A percentile compares a stretch with the other conserved stretches of the same genome.
These are phyloP conservation scores for Rhagium mordax DNA, from an alignment of 2,888 invertebrate genomes.

Conservation along the genomic window DNA sequence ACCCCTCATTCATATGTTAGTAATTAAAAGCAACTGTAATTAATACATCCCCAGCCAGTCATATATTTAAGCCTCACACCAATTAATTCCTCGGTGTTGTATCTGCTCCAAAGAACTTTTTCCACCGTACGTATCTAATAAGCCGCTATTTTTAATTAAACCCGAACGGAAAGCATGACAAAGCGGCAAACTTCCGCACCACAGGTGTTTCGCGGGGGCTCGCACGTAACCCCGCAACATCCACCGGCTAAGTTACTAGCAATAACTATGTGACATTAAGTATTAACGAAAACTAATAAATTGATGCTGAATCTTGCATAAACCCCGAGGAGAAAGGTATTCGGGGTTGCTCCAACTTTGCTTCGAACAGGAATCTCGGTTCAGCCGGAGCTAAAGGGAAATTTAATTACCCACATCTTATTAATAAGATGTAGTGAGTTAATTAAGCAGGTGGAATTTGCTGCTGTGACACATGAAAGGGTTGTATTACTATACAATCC, in stretches of 20 bases:
- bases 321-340: background rate
- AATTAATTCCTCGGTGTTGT: background rate
- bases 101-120: background rate
- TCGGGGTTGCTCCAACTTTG: background rate
- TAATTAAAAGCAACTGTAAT: background rate
- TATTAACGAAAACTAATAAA: slow-evolving; percentile 12
- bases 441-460: background rate
- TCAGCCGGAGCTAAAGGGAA: background rate
- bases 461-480: too few relatives aligned
- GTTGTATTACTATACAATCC: too few relatives aligned
- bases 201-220: background rate
- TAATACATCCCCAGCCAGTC: slow-evolving; percentile 5
- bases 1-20: background rate
- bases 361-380: background rate
- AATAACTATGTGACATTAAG: slow-evolving; percentile 3
- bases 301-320: background rate
- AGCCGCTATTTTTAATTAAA: slow-evolving; percentile 9
- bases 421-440: background rate
- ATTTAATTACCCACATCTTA: background rate
- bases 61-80: background rate
- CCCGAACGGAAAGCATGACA: background rate
- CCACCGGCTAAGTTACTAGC: background rate
- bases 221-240: background rate
- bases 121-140: background rate
- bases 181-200: background rate